phyloP scores from a whole-genome alignment of 2,888 invertebrate genomes.

The Anoncus sp. region DNA sequence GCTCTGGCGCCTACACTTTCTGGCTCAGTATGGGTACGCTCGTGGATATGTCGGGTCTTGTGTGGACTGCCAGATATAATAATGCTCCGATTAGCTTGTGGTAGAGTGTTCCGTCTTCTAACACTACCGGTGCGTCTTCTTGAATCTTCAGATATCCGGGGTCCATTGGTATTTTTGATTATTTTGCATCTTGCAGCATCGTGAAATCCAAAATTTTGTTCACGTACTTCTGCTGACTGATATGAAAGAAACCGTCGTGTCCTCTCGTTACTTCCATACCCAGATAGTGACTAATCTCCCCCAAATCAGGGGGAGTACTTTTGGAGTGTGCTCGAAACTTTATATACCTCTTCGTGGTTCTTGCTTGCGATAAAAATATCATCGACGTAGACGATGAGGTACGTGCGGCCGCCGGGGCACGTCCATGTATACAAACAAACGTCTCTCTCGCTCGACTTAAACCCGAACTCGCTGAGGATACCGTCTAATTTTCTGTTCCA shows the following conservation, averaged over 20 bases:
- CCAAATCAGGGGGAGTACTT: slow-evolving; percentile 62
- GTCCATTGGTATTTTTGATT: slow-evolving; percentile 58
- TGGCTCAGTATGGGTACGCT: slow-evolving; percentile 67
- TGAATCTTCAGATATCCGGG: slow-evolving; percentile 50
- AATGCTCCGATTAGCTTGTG: slow-evolving; percentile 46
- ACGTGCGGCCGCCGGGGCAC: slow-evolving; percentile 1
- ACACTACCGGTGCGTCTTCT: slow-evolving; percentile 3
- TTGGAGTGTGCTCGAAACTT: slow-evolving; percentile 40
- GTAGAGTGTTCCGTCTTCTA: slow-evolving; percentile 39
- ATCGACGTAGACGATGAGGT: slow-evolving; percentile 61
- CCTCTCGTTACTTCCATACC: slow-evolving; percentile 60
- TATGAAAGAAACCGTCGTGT: slow-evolving; percentile 28
- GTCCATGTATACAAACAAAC: slow-evolving; percentile 42
- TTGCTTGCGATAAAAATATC: slow-evolving; percentile 57
- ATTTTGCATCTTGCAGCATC: slow-evolving; percentile 59
- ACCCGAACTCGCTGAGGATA: slow-evolving; percentile 40
- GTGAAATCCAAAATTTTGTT: slow-evolving; percentile 44
- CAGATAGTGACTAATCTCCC: slow-evolving; percentile 57
- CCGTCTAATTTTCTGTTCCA: slow-evolving; percentile 49
- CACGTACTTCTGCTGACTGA: slow-evolving; percentile 46
- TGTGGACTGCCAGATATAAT: slow-evolving; percentile 67
- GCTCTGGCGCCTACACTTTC: slow-evolving; percentile 64
- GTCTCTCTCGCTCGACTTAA: slow-evolving; percentile 46
- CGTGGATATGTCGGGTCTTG: slow-evolving; percentile 69
- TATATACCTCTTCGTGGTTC: slow-evolving; percentile 23